Evolutionary conservation across 2,113 vertebrate species (phyloP).

Genomic region (Copsychus sechellarum): DNA sequence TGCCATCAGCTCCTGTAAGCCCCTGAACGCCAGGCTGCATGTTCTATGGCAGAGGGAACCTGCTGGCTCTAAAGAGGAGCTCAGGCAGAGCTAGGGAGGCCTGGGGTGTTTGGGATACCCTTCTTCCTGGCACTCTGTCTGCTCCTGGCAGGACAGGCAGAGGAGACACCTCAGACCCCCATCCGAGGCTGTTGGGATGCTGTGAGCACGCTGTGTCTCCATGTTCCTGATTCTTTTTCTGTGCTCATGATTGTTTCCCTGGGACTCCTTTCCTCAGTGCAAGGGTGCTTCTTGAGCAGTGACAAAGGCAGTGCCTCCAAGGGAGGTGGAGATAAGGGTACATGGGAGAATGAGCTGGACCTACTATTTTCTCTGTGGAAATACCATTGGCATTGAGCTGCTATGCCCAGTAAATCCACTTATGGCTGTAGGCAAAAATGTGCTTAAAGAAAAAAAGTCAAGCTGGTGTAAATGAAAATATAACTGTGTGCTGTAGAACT

Average conservation of each 20-base stretch:
- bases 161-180: rapidly evolving
- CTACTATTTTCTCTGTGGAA: conserved; percentile 50
- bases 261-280: background rate
- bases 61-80: background rate
- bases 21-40: background rate
- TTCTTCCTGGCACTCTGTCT: background rate
- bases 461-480: background rate
- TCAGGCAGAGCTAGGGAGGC: background rate
- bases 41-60: background rate
- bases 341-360: background rate
- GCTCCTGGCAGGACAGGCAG: background rate
- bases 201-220: background rate
- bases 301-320: background rate
- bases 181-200: background rate
- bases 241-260: background rate
- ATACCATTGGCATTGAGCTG: background rate
- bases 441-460: background rate
- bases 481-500: background rate
- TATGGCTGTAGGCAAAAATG: background rate
- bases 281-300: background rate
- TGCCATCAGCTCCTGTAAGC: background rate
- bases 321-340: background rate
- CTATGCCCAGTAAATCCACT: conserved; percentile 3
- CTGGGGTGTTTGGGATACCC: background rate
- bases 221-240: background rate